Evolutionary conservation across 2,113 vertebrate species (phyloP).

Genomic region (Nothocercus nigrocapillus): DNA sequence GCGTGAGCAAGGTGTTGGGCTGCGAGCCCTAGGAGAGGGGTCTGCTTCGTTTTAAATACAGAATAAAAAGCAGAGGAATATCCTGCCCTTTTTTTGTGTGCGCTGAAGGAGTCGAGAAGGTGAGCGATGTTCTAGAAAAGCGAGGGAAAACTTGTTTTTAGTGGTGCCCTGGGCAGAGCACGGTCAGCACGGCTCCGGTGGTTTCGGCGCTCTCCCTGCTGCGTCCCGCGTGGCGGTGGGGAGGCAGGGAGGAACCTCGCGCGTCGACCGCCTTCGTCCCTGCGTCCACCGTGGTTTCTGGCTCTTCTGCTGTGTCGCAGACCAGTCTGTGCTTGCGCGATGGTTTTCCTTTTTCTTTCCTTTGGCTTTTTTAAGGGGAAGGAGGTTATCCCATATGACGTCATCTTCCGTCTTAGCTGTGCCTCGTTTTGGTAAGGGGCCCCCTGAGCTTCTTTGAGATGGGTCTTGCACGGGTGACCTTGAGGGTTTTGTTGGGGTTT

Average conservation of each 20-base stretch:
- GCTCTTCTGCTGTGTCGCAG: background rate
- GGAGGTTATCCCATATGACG: background rate
- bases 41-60: background rate
- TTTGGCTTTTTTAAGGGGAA: background rate
- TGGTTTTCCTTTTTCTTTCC: background rate
- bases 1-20: background rate
- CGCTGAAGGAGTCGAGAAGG: background rate
- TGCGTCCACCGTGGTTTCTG: background rate
- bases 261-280: background rate
- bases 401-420: background rate
- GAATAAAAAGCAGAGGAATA: background rate
- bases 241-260: background rate
- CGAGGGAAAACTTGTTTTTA: background rate
- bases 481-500: background rate
- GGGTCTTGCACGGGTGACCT: background rate
- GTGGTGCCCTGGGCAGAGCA: background rate
- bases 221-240: fast-evolving
- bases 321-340: background rate
- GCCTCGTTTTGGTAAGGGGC: background rate
- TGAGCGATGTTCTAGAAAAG: slow-evolving; percentile 40
- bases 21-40: background rate
- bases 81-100: background rate
- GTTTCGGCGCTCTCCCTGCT: background rate
- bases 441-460: background rate
- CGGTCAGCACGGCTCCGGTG: background rate